Evolutionary conservation across 2,113 vertebrate species (phyloP).

Genomic region (Lampris incognitus): DNA sequence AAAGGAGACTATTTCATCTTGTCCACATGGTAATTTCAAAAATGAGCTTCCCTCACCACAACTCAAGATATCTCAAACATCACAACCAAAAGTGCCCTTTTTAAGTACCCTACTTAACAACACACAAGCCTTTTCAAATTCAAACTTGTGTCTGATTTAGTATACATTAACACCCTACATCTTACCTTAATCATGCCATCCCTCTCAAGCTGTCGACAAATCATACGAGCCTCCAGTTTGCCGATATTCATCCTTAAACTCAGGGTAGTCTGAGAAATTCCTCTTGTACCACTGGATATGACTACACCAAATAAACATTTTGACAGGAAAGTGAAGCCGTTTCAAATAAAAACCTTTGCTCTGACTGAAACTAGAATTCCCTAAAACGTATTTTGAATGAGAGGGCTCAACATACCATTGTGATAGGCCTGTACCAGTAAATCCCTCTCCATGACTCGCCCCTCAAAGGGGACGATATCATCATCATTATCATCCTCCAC

Average conservation of each 20-base stretch:
- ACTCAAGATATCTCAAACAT: neutral
- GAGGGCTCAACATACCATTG: slow-evolving; percentile 83
- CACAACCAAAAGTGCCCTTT: neutral
- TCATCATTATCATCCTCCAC: slow-evolving; percentile 86
- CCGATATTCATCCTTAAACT: slow-evolving; percentile 89
- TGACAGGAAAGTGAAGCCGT: neutral
- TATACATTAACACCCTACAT: neutral
- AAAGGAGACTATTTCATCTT: neutral
- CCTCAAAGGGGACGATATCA: slow-evolving; percentile 78
- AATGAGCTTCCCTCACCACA: too few species aligned
- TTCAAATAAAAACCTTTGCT: neutral
- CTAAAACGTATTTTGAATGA: neutral
- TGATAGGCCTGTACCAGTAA: slow-evolving; percentile 92
- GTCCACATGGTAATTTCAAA: too few species aligned
- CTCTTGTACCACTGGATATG: slow-evolving; percentile 88
- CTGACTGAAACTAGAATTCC: neutral
- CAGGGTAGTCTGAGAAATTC: slow-evolving; percentile 90
- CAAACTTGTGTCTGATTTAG: neutral
- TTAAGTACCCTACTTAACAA: neutral
- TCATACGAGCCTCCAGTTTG: slow-evolving; percentile 92
- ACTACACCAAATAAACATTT: slow-evolving; percentile 79
- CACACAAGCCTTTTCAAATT: neutral
- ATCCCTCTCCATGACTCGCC: slow-evolving; percentile 89
- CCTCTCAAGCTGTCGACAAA: slow-evolving; percentile 89
- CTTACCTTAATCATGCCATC: slow-evolving; percentile 89